Evolutionary conservation across 1,140 invertebrate species (phyloP).

Genomic region (Helicoverpa armigera): DNA sequence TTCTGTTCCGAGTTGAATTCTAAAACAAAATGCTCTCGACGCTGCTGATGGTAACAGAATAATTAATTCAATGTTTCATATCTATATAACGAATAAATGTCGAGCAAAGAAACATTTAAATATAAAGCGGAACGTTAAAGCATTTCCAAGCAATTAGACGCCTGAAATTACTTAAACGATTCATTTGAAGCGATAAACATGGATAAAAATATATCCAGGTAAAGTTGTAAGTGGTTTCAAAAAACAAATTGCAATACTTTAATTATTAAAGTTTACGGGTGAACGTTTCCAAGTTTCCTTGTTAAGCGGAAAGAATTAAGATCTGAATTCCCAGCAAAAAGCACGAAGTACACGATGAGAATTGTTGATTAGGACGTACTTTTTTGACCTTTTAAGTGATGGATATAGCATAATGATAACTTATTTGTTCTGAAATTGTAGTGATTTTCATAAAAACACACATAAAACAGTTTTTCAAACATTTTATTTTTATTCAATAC

Average conservation of each 20-base stretch:
- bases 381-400: slow-evolving; percentile 41
- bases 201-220: neutral
- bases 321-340: slow-evolving; percentile 45
- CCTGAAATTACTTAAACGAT: slow-evolving; percentile 2
- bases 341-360: slow-evolving; percentile 41
- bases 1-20: slow-evolving; percentile 9
- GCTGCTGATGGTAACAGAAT: slow-evolving; percentile 4
- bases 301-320: slow-evolving; percentile 55
- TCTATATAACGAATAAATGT: neutral
- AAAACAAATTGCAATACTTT: slow-evolving; percentile 43
- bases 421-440: neutral
- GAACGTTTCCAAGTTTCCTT: slow-evolving; percentile 54
- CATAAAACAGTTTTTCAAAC: neutral
- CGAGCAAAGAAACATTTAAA: slow-evolving; percentile 1
- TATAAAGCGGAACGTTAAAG: neutral
- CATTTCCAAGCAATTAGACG: slow-evolving; percentile 9
- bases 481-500: neutral
- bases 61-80: slow-evolving; percentile 16
- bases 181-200: slow-evolving; percentile 1
- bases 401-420: slow-evolving; percentile 28
- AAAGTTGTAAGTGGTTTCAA: slow-evolving; percentile 6
- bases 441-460: neutral
- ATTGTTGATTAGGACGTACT: slow-evolving; percentile 46
- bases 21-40: neutral
- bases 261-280: slow-evolving; percentile 55